phyloP scores from a whole-genome alignment of 1,140 invertebrate species.

The Monomorium pharaonis region DNA sequence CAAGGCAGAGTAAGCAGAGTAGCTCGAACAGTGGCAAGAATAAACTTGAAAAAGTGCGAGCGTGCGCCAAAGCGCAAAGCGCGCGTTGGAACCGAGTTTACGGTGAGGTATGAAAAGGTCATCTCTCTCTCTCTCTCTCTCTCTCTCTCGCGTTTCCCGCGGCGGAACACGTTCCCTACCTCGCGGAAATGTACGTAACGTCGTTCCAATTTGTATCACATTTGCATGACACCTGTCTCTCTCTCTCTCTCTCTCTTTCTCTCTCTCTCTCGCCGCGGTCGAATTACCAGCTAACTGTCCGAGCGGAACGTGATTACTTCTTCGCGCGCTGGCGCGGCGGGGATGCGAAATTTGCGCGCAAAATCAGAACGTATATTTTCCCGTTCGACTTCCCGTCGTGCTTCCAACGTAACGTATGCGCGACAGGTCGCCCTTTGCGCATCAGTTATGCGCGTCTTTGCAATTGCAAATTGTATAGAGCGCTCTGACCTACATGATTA shows the following conservation, averaged over 20 bases:
- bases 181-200: background rate
- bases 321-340: background rate
- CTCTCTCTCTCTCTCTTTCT: background rate
- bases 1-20: background rate
- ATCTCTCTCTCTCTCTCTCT: background rate
- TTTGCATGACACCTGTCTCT: constrained; percentile 11
- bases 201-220: constrained; percentile 34
- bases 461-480: background rate
- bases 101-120: constrained; percentile 56
- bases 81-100: constrained; percentile 64
- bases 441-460: constrained; percentile 10
- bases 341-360: background rate
- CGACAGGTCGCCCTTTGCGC: background rate
- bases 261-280: background rate
- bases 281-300: background rate
- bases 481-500: constrained; percentile 16
- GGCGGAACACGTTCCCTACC: background rate
- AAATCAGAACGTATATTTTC: constrained; percentile 14
- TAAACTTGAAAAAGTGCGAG: constrained; percentile 35
- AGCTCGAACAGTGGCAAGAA: constrained; percentile 26
- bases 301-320: constrained; percentile 1
- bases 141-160: background rate
- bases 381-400: background rate
- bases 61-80: constrained; percentile 39
- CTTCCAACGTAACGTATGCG: background rate